A percentile compares a stretch with the other conserved stretches of the same genome.
These are phyloP conservation scores for Parazoanthus swiftii DNA, from an alignment of 92 coral and sea anemone species.

Conservation along the genomic window DNA sequence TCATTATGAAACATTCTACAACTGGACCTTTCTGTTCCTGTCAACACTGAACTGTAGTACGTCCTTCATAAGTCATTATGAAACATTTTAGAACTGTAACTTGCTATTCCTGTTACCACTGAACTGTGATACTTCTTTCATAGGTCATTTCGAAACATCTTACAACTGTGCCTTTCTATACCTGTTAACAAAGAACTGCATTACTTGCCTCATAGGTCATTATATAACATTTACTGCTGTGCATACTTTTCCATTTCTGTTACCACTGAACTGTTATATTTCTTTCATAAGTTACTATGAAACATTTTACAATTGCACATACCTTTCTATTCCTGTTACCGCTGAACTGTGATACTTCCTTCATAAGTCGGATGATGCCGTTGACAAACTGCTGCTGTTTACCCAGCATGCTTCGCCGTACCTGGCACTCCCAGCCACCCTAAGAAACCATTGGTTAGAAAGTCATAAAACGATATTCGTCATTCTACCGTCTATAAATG, in stretches of 20 bases:
- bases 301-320: neutral
- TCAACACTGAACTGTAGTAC: constrained; percentile 88
- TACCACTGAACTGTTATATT: constrained; percentile 87
- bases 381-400: constrained; percentile 85
- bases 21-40: constrained; percentile 72
- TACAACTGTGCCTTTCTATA: constrained; percentile 66
- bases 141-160: neutral
- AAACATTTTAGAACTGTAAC: neutral
- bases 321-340: constrained; percentile 92
- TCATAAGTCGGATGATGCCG: constrained; percentile 72
- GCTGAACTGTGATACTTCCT: constrained; percentile 90
- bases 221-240: neutral
- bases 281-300: constrained; percentile 56
- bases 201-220: constrained; percentile 70
- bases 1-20: neutral
- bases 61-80: constrained; percentile 60
- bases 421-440: constrained; percentile 92
- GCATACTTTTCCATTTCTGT: constrained; percentile 72
- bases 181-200: constrained; percentile 83
- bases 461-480: neutral
- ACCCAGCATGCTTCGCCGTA: constrained; percentile 88
- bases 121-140: constrained; percentile 86
- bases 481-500: neutral
- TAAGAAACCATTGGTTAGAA: neutral
- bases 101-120: constrained; percentile 60